Base-by-base conservation (phyloP, 2,888 invertebrate species). In the Tethea ocularis region DNA sequence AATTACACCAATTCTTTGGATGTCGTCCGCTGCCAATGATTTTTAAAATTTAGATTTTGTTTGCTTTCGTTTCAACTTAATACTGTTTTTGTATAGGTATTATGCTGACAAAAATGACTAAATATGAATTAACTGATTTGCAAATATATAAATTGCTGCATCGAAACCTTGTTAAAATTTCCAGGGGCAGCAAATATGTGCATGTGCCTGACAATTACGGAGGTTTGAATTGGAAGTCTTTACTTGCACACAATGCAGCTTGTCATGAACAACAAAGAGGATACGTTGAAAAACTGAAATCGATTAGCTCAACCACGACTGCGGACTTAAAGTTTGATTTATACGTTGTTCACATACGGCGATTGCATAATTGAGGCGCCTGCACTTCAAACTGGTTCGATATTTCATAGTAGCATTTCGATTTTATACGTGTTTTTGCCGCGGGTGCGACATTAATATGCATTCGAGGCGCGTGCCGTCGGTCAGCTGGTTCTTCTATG, bases 401-500 rank as follows among this genome's bases (percentile, higher is more conserved):
- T 86, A 83, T 86, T 82, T 84, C 81, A 83, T 87, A 86, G 82
- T 78, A 80, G 78, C 84, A 83, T 84, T 88, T 87, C 87, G 86
- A 87, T 86, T 86, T 86, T 86, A 86, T 86, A 76, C 77, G 69
- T 77, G 80, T 88, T 89, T 86, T 89, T 89, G 83, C 77, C 69
- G 71, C 84, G 82, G 83, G 82, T 82, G 84, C 83, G 80, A 78
- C 88, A 89, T 91, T 86, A 90, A 89, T 90, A 91, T 90, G 89
- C 89, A 87, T 83, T 80, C 78, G 83, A 82, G 84, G 87, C 91
- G 89, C 91, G 92, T 91, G 91, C 91, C 84, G 82, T 67, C 84
- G 85, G 85, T 92, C 92, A 93, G 92, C 91, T 93, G 92, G 89
- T 87, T 89, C 87, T 90, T 87, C 89, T 90, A 90, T 87, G 87